phyloP scores from a whole-genome alignment of 1,140 invertebrate species.

The Vanessa atalanta region DNA sequence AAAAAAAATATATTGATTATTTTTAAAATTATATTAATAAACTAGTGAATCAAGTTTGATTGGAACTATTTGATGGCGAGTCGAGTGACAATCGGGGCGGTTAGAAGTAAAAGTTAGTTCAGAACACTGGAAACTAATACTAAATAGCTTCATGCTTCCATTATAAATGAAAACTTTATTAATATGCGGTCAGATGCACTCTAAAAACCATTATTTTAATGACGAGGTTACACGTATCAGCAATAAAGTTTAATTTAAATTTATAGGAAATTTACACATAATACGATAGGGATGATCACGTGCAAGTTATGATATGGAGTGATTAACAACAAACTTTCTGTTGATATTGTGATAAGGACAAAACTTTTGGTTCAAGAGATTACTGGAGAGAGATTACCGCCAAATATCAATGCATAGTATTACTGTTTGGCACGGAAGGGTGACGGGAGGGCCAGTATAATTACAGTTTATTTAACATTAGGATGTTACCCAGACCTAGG shows the following conservation, averaged over 20 bases:
- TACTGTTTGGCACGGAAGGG: no score
- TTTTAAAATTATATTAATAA: neutral
- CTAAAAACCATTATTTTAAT: slow-evolving; percentile 31
- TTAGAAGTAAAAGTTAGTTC: slow-evolving; percentile 6
- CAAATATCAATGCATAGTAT: no score
- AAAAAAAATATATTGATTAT: no score
- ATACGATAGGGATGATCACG: neutral
- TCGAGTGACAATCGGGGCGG: neutral
- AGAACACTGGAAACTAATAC: slow-evolving; percentile 22
- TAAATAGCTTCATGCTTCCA: slow-evolving; percentile 1
- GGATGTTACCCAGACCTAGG: no score
- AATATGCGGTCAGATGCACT: slow-evolving; percentile 31
- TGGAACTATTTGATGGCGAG: neutral
- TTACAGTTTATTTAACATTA: no score
- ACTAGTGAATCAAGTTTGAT: neutral
- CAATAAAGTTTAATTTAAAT: slow-evolving; percentile 11
- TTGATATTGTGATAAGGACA: no score
- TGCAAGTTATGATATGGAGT: neutral
- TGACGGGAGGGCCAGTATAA: no score
- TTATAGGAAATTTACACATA: neutral
- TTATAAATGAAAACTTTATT: slow-evolving; percentile 31
- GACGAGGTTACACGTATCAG: neutral
- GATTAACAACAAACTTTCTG: no score
- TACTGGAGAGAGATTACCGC: no score
- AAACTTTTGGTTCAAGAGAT: no score